These are phyloP conservation scores for Urophycis tenuis DNA, from an alignment of 2,797 vertebrate genomes.

Conservation along the genomic window DNA sequence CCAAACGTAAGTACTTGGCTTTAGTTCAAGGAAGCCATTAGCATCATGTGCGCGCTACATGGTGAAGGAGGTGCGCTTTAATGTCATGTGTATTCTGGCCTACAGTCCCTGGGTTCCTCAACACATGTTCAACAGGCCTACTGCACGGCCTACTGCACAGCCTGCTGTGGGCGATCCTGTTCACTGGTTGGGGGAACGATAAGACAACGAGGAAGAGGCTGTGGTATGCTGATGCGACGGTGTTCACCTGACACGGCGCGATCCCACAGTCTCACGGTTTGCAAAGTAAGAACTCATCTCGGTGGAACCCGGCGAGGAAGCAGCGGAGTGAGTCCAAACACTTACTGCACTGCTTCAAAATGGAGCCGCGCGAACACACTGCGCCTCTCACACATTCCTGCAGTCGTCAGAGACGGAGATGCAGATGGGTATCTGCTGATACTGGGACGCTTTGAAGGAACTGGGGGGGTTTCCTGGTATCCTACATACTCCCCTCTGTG, in stretches of 20 bases:
- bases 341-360: not conserved
- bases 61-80: not conserved
- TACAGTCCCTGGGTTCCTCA: not conserved
- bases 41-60: not conserved
- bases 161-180: not conserved
- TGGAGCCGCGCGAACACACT: not conserved
- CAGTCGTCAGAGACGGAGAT: not conserved
- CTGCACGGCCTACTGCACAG: not conserved
- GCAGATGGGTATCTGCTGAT: not conserved
- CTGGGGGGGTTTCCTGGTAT: not conserved
- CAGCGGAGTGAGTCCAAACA: no score
- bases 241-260: no score
- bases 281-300: no score
- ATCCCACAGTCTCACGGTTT: no score
- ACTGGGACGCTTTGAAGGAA: not conserved
- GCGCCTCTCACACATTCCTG: not conserved
- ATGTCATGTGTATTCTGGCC: not conserved
- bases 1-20: constrained; percentile 19
- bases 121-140: not conserved
- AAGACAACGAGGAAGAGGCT: not conserved
- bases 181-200: not conserved
- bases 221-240: no score
- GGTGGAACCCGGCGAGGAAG: no score
- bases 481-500: not conserved
- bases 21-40: constrained; percentile 29